Conservation (phyloP, 2,888 invertebrate species). For the Cheiracanthium punctorium region DNA sequence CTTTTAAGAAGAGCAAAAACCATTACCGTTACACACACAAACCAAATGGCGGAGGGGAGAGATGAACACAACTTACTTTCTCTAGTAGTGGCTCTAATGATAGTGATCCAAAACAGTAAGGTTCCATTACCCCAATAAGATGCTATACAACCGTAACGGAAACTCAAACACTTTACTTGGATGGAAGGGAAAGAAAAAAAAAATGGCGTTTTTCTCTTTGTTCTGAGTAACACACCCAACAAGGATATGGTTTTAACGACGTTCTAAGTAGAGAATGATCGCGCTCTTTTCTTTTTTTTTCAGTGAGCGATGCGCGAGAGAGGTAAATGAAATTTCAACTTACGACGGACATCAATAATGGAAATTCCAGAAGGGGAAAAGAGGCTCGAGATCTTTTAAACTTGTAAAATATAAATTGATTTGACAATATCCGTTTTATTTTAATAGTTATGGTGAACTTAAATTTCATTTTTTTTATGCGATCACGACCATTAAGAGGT, state of each 20-base stretch:
- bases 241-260: constrained; percentile 52
- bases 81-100: background rate
- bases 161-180: constrained; percentile 52
- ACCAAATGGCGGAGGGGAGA: background rate
- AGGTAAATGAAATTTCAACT: background rate
- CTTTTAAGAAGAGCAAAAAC: constrained; percentile 1
- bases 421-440: too few species aligned
- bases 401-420: too few species aligned
- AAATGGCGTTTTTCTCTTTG: constrained; percentile 49
- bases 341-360: too few species aligned
- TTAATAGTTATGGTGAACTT: too few species aligned
- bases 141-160: constrained; percentile 45
- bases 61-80: constrained; percentile 9
- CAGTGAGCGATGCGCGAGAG: too few species aligned
- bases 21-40: constrained; percentile 13
- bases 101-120: constrained; percentile 4
- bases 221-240: constrained; percentile 51
- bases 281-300: too few species aligned
- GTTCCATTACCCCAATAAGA: constrained; percentile 46
- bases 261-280: too few species aligned
- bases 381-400: too few species aligned
- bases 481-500: too few species aligned
- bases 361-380: too few species aligned
- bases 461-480: too few species aligned
- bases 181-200: background rate